Base-by-base conservation (phyloP, 92 coral and sea anemone genomes). In the Scolanthus callimorphus region DNA sequence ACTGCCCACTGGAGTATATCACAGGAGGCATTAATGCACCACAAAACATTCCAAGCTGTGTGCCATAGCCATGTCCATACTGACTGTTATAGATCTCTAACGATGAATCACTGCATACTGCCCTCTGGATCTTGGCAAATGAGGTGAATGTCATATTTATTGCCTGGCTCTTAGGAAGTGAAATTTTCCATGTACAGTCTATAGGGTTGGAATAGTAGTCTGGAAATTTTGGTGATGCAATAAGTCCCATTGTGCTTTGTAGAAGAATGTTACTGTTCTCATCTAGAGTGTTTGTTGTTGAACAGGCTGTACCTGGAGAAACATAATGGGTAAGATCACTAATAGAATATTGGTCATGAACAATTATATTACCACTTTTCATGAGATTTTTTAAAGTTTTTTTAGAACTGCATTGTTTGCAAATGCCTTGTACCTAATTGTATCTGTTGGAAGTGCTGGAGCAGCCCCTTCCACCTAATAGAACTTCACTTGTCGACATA, bases 121-220 rank as follows among this genome's bases (percentile, higher is more conserved):
- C 47, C 27, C 58, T 41, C 4, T 43, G 22, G 20, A 27, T 12
- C 6, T 39, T 50, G 13, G 30, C 45, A 28, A 68, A 68, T 25
- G 75, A 44, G 11, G 1, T 1, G 20, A 68, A 47, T 27, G 75
- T 31, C 12, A 68, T 39, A 24, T 68, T 68, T 2, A 68, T 27
- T 6, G 55, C 75, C 44, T 68, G 27, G 22, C 45, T 44, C 1
- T 28, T 27, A 2, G 75, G 75, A 20, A 68, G 75, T 9, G 65
- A 25, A 37, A 68, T 68, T 29, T 68, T 68, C 75, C 75, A 68
- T n/a, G 75, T 68, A 53, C 75, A 68, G 37, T 68, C 75, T 23
- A 68, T 37, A 0, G 57, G 27, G 25, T 49, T 34, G 24, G 75
- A 68, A 56, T 25, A 66, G 3, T 63, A 68, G 23, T 29, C 38